phyloP scores from a whole-genome alignment of 2,888 invertebrate species.

The Rhopalosiphum nymphaeae region DNA sequence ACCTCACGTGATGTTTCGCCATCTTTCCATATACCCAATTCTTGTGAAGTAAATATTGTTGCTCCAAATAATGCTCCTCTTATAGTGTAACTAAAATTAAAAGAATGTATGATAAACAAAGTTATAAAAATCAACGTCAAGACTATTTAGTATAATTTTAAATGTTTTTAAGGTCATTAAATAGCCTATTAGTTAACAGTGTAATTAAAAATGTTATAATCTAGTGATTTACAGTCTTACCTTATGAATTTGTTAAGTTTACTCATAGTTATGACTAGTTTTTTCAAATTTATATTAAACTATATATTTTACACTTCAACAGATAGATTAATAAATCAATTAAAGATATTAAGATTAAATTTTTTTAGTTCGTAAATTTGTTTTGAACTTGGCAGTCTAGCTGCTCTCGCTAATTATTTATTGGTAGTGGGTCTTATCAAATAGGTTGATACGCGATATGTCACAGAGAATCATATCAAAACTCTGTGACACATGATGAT shows the following conservation, averaged over 20 bases:
- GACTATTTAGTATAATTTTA: background rate
- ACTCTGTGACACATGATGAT: background rate
- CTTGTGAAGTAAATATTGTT: slow-evolving; percentile 48
- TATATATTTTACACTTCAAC: background rate
- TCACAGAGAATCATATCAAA: background rate
- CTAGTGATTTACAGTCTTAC: background rate
- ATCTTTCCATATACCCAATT: slow-evolving; percentile 62
- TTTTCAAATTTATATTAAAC: background rate
- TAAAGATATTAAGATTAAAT: background rate
- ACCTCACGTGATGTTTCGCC: slow-evolving; percentile 50
- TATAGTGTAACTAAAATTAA: slow-evolving; percentile 36
- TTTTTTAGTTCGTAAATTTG: background rate
- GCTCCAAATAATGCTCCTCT: slow-evolving; percentile 58
- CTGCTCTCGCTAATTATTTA: background rate
- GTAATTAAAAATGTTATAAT: background rate
- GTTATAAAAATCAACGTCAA: background rate
- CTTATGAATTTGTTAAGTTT: slow-evolving; percentile 58
- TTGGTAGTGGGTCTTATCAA: background rate
- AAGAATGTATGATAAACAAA: background rate
- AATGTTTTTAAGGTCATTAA: slow-evolving; percentile 44
- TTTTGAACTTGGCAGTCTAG: background rate
- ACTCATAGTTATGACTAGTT: slow-evolving; percentile 33
- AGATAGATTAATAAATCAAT: background rate
- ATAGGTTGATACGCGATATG: background rate
- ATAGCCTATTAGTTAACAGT: background rate